A percentile compares a stretch with the other conserved stretches of the same genome.
phyloP scores from a whole-genome alignment of 2,113 vertebrate species.

The Perca fluviatilis region DNA sequence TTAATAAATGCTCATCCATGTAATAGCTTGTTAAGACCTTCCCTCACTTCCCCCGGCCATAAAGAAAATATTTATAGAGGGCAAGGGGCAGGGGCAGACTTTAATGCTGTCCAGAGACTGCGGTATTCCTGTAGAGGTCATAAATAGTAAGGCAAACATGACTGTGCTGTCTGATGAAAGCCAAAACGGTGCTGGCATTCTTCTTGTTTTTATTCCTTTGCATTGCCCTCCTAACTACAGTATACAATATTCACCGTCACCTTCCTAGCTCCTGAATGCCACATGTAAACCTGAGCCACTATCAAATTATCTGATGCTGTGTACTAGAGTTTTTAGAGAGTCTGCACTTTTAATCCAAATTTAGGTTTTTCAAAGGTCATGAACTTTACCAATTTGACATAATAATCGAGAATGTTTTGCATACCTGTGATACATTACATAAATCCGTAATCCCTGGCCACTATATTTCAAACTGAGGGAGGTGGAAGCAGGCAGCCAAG shows the following conservation, averaged over 20 bases:
- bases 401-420: constrained; percentile 8
- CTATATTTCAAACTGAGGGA: constrained; percentile 18
- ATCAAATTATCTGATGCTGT: background rate
- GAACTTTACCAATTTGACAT: background rate
- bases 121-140: constrained; percentile 8
- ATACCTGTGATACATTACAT: constrained; percentile 4
- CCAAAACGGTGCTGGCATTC: background rate
- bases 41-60: constrained; percentile 30
- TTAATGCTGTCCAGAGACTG: constrained; percentile 51
- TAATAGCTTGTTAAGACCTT: constrained; percentile 63
- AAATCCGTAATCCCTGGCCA: constrained; percentile 8
- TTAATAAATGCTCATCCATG: constrained; percentile 71
- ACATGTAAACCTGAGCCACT: background rate
- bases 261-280: background rate
- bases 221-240: constrained; percentile 24
- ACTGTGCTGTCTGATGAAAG: constrained; percentile 27
- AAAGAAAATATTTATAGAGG: constrained; percentile 68
- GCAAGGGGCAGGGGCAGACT: constrained; percentile 39
- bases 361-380: background rate
- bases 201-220: constrained; percentile 22
- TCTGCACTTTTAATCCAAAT: background rate
- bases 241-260: constrained; percentile 18
- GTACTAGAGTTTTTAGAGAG: background rate
- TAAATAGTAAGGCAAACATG: constrained; percentile 61
- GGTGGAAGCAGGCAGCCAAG: constrained; percentile 19